Base-by-base conservation (phyloP, 2,888 invertebrate genomes). In the Lamproptera curius region DNA sequence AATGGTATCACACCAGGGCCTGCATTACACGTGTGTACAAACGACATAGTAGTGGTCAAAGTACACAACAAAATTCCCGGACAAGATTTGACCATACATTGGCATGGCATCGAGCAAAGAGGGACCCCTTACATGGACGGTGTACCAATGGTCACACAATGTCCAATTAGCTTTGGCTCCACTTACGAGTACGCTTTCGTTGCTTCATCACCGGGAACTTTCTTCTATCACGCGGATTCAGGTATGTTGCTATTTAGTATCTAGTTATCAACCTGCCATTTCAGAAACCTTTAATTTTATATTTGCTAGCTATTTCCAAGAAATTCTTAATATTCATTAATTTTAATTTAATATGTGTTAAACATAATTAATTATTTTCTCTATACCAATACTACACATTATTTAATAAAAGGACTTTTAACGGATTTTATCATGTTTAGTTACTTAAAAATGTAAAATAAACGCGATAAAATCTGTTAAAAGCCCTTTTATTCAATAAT, bases 41-140 rank as follows among this genome's bases (percentile, higher is more conserved):
- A 93, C 59, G 95, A 95, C 63, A 89, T 92, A 26, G 80, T 95
- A 1, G 87, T 94, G 0, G 92, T 94, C 0, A 93, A 94, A 67
- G 92, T 95, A 1, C 83, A 89, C 41, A 95, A 95, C 64, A 90
- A 89, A 59, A 79, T 95, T 44, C 90, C 91, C 0, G 91, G 91
- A 16, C 91, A 92, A 63, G 92, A 91, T 41, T 73, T 92, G 0
- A 88, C 92, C 5, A 82, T 95, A 8, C 95, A 95, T 67, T 95
- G 95, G 94, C 92, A 94, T 63, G 95, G 95, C 0, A 48, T 88
- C 2, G 78, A 82, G 17, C 90, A 91, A 71, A 75, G 87, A 60
- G 89, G 89, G 17, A 90, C 92, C 1, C 93, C 93, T 0, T 91
- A 89, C 61, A 93, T 94, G 93, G 94, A 94, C 58, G 94, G 94